A percentile compares a stretch with the other conserved stretches of the same genome.
Evolutionary conservation across 2,888 invertebrate species (phyloP).

Genomic region (Caenorhabditis panamensis): DNA sequence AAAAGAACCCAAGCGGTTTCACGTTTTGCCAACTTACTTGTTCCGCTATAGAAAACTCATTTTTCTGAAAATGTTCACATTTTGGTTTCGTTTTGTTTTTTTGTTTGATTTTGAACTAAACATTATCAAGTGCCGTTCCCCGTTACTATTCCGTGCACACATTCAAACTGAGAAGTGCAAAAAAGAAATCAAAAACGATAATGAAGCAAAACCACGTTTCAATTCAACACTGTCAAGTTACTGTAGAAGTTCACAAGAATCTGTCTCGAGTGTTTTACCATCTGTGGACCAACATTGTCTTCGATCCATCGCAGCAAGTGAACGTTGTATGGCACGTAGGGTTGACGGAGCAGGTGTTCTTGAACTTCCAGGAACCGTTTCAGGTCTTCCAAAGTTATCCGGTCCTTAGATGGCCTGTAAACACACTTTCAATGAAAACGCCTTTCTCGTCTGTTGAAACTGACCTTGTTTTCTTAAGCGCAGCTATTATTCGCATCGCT

Average conservation of each 20-base stretch:
- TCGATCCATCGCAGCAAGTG: slow-evolving; percentile 81
- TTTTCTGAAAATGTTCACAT: slow-evolving; percentile 57
- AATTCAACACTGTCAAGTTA: too few species aligned
- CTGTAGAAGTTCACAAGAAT: slow-evolving; percentile 12
- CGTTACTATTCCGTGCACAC: slow-evolving; percentile 48
- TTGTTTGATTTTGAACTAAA: too few species aligned
- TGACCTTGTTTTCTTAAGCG: slow-evolving; percentile 80
- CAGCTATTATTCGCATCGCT: slow-evolving; percentile 81
- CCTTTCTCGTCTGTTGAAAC: too few species aligned
- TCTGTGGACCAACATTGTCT: slow-evolving; percentile 75
- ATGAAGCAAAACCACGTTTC: slow-evolving; percentile 34
- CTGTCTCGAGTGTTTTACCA: slow-evolving; percentile 63
- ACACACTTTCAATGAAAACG: too few species aligned
- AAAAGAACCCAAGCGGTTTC: slow-evolving; percentile 36
- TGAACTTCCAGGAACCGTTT: slow-evolving; percentile 81
- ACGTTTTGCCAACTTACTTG: slow-evolving; percentile 48
- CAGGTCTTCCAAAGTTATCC: slow-evolving; percentile 81
- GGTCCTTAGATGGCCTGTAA: slow-evolving; percentile 78
- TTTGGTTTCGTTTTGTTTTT: neutral
- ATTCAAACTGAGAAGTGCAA: slow-evolving; percentile 23
- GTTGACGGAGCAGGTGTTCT: slow-evolving; percentile 78
- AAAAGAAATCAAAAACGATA: neutral
- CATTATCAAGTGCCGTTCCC: too few species aligned
- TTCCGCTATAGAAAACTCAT: slow-evolving; percentile 59
- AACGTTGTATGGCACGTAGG: slow-evolving; percentile 81